Conservation (phyloP, 2,797 vertebrate species). For the Acipenser oxyrinchus region DNA sequence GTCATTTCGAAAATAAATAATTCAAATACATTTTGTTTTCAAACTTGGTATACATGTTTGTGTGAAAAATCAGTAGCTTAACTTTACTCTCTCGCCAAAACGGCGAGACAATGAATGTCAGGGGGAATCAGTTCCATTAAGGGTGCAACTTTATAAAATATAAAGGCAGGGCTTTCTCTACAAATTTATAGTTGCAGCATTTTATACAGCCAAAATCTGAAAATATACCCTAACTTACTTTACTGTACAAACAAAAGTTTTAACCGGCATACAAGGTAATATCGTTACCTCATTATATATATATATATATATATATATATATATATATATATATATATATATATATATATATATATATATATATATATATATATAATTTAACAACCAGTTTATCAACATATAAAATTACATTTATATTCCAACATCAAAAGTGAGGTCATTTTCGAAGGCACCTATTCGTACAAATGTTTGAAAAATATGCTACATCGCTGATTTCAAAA, state of each 20-base stretch:
- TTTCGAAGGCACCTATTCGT: conserved; percentile 83
- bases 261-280: conserved; percentile 22
- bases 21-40: neutral
- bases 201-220: neutral
- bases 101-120: conserved; percentile 13
- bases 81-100: conserved; percentile 17
- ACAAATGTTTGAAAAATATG: conserved; percentile 73
- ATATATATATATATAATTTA: neutral
- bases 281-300: conserved; percentile 15
- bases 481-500: conserved; percentile 71
- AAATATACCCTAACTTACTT: neutral
- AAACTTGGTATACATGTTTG: conserved; percentile 4
- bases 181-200: neutral
- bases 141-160: conserved; percentile 6
- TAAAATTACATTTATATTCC: conserved; percentile 61
- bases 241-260: conserved; percentile 18
- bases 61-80: conserved; percentile 41
- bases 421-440: conserved; percentile 86
- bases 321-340: conserved; percentile 23
- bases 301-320: conserved; percentile 24
- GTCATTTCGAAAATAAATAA: neutral
- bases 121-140: neutral
- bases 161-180: neutral
- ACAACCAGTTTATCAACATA: conserved; percentile 26
- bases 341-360: too few relatives aligned